phyloP scores from a whole-genome alignment of 2,888 invertebrate genomes.

The Machimus atricapillus region DNA sequence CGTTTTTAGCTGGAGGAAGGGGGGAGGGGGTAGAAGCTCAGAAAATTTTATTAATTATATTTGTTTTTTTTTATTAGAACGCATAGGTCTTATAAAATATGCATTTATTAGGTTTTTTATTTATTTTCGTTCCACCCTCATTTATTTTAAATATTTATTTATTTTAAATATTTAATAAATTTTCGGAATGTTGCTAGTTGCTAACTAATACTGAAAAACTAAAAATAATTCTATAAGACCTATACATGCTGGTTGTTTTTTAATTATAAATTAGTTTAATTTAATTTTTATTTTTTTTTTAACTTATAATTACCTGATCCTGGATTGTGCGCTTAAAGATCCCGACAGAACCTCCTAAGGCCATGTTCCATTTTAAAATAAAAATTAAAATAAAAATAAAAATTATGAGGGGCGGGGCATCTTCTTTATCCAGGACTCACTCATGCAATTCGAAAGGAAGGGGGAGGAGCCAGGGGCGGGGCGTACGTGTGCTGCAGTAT shows the following conservation, averaged over 20 bases:
- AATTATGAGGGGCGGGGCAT: neutral
- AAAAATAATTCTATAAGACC: conserved; percentile 14
- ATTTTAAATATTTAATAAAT: neutral
- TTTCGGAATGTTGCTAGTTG: conserved; percentile 2
- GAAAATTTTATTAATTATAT: neutral
- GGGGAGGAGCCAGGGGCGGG: neutral
- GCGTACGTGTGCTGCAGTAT: neutral
- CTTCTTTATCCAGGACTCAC: neutral
- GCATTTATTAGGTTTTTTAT: neutral
- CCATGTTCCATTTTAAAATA: neutral
- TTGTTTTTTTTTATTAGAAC: neutral
- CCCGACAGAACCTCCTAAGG: neutral
- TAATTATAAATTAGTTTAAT: neutral
- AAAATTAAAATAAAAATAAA: neutral
- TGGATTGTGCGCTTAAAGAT: neutral
- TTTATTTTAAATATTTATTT: neutral
- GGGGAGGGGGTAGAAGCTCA: neutral
- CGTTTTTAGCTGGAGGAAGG: neutral
- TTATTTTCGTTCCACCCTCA: neutral
- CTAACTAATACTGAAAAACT: neutral
- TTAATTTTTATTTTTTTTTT: neutral
- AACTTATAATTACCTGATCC: neutral
- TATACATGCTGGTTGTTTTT: conserved; percentile 12
- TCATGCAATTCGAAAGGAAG: neutral
- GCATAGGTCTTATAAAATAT: conserved; percentile 30